phyloP scores from a whole-genome alignment of 2,888 invertebrate species.

The Heliconius aoede region DNA sequence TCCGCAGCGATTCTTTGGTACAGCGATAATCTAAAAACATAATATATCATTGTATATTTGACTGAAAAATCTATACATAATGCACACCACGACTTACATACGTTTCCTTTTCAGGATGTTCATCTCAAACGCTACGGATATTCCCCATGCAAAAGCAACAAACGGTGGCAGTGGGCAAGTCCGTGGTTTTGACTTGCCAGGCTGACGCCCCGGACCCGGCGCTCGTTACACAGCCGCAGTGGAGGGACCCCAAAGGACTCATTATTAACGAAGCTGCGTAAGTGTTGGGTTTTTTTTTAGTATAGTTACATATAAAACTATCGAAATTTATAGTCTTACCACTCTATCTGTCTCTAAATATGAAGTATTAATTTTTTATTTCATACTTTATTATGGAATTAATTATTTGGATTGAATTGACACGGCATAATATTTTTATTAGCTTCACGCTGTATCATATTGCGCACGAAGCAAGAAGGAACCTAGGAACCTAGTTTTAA shows the following conservation, averaged over 20 bases:
- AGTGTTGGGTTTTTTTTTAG: slow-evolving; percentile 61
- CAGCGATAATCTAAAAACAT: too few relatives aligned
- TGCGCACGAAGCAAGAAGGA: too few relatives aligned
- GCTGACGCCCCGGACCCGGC: slow-evolving; percentile 87
- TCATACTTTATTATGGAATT: too few relatives aligned
- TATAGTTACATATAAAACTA: background rate
- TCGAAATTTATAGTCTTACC: too few relatives aligned
- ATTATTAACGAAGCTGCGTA: slow-evolving; percentile 87
- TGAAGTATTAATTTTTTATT: too few relatives aligned
- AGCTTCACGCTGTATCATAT: too few relatives aligned
- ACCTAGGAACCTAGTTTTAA: too few relatives aligned
- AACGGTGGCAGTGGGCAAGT: slow-evolving; percentile 89
- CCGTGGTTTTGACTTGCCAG: slow-evolving; percentile 90
- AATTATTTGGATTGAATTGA: too few relatives aligned
- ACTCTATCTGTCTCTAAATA: too few relatives aligned
- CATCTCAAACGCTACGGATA: slow-evolving; percentile 85
- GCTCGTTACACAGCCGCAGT: slow-evolving; percentile 89
- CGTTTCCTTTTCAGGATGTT: slow-evolving; percentile 64
- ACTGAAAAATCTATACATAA: background rate
- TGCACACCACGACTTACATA: background rate
- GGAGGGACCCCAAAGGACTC: slow-evolving; percentile 89
- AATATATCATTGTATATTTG: background rate
- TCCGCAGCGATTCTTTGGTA: too few relatives aligned
- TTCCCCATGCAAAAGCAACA: slow-evolving; percentile 87
- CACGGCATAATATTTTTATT: too few relatives aligned